Evolutionary conservation across 92 coral and sea anemone genomes (phyloP).

Genomic region (Porites lobata): DNA sequence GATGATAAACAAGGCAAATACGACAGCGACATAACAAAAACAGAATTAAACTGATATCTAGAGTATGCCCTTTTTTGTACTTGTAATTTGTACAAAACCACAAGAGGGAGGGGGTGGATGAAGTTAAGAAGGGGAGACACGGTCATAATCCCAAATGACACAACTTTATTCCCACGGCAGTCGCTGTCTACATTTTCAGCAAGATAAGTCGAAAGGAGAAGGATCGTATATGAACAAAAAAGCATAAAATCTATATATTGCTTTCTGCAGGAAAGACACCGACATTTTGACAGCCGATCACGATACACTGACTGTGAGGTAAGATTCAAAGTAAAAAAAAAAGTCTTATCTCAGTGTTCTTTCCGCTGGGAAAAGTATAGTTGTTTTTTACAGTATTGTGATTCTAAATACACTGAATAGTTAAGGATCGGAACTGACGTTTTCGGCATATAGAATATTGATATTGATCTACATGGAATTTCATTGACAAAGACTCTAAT

Average conservation of each 20-base stretch:
- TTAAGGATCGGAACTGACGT: conserved; percentile 6
- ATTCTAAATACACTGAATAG: background rate
- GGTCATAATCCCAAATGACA: no score
- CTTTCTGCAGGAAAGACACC: no score
- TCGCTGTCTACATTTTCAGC: no score
- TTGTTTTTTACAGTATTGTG: no score
- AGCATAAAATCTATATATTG: no score
- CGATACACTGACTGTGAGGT: no score
- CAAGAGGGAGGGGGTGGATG: background rate
- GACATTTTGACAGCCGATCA: no score
- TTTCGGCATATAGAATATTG: background rate
- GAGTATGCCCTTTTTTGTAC: background rate
- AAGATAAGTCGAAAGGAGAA: no score
- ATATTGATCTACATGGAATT: conserved; percentile 21
- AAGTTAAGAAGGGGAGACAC: background rate
- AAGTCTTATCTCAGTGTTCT: background rate
- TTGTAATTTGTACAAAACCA: background rate
- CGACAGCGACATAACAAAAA: conserved; percentile 37
- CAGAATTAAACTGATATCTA: conserved; percentile 20
- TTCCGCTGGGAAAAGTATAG: background rate
- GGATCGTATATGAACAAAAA: no score
- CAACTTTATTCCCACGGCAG: no score
- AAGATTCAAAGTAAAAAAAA: no score
- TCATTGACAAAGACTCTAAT: background rate
- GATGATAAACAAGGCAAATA: background rate